Percentiles rank a stretch among this genome's conserved stretches.
These are phyloP conservation scores for Cryptotermes secundus DNA, from an alignment of 1,140 invertebrate species.

Conservation along the genomic window DNA sequence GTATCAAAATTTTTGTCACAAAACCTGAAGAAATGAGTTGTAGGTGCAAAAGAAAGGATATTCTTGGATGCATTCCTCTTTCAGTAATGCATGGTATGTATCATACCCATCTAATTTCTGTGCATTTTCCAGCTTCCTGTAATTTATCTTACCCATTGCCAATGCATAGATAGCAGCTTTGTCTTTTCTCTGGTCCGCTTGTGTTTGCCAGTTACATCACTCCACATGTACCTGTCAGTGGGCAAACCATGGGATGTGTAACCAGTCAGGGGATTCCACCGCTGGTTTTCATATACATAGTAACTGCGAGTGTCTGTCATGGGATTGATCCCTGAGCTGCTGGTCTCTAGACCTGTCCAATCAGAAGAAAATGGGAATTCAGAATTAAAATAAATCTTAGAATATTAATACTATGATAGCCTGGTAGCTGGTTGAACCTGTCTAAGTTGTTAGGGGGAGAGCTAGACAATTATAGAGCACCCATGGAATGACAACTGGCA, in stretches of 20 bases:
- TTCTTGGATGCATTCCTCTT: too few species aligned
- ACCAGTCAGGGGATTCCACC: slow-evolving; percentile 89
- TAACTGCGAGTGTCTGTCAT: slow-evolving; percentile 83
- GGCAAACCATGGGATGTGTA: slow-evolving; percentile 82
- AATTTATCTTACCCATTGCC: slow-evolving; percentile 73
- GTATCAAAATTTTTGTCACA: too few species aligned
- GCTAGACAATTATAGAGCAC: too few species aligned
- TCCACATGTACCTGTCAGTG: slow-evolving; percentile 89
- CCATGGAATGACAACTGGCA: too few species aligned
- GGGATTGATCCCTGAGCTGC: slow-evolving; percentile 67
- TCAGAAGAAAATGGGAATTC: not conserved
- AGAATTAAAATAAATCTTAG: too few species aligned
- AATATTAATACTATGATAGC: too few species aligned
- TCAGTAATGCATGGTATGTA: not conserved
- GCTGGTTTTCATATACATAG: slow-evolving; percentile 90
- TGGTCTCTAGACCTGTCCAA: slow-evolving; percentile 59
- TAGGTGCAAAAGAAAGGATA: too few species aligned
- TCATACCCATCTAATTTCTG: not conserved
- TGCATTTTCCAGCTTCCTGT: not conserved
- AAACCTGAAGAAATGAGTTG: too few species aligned
- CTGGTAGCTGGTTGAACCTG: too few species aligned
- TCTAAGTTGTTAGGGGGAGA: too few species aligned
- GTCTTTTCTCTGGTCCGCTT: slow-evolving; percentile 81
- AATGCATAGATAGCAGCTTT: slow-evolving; percentile 79
- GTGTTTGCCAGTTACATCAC: slow-evolving; percentile 77